Evolutionary conservation across 2,797 vertebrate genomes (phyloP).

Genomic region (Synaphobranchus kaupii): DNA sequence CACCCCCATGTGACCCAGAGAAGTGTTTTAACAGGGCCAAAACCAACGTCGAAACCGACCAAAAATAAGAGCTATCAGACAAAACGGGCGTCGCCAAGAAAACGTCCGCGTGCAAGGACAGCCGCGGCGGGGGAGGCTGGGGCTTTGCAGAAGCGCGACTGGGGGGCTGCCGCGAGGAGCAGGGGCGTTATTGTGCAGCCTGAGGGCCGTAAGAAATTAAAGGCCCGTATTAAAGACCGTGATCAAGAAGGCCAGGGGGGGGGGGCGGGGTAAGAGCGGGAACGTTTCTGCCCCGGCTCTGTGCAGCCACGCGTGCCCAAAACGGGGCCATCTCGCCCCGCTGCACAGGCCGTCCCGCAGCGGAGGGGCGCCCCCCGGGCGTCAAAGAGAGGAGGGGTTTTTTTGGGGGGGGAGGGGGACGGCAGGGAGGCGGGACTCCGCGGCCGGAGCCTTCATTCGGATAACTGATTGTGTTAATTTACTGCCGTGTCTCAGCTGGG

Average conservation of each 20-base stretch:
- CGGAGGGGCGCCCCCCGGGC: background rate
- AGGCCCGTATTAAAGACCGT: conserved; percentile 43
- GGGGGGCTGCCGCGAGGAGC: conserved; percentile 35
- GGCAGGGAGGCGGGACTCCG: conserved; percentile 2
- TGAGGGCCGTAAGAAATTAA: conserved; percentile 32
- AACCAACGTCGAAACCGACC: background rate
- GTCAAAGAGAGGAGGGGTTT: background rate
- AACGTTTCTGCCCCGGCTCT: background rate
- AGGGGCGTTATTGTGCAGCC: conserved; percentile 1
- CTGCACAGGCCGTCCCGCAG: background rate
- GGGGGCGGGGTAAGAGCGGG: background rate
- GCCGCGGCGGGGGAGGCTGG: background rate
- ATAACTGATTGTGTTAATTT: conserved; percentile 43
- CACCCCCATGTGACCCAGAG: background rate
- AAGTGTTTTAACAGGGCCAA: background rate
- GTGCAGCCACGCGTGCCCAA: background rate
- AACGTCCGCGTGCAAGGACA: no score
- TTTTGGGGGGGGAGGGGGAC: background rate
- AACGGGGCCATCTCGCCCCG: background rate
- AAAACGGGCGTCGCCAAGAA: background rate
- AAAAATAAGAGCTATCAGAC: background rate
- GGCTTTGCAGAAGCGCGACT: conserved; percentile 2
- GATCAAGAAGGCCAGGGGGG: conserved; percentile 21
- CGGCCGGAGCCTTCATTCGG: conserved; percentile 21
- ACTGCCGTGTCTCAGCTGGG: conserved; percentile 16